phyloP scores from a whole-genome alignment of 23 tunicate species.

The Trididemnum clinides region DNA sequence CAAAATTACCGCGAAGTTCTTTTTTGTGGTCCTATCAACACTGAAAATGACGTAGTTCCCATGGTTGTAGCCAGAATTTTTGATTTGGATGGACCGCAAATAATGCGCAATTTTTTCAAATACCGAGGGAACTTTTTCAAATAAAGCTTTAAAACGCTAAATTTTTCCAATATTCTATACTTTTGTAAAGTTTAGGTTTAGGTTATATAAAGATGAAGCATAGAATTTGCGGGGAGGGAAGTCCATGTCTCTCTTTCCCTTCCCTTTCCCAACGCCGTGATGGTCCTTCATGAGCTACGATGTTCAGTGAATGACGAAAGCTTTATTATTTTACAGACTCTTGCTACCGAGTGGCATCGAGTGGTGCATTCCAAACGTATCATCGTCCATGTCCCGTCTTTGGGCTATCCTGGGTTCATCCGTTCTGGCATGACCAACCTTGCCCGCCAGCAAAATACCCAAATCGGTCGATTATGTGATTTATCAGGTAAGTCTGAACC shows the following conservation, averaged over 20 bases:
- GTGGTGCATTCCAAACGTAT: conserved; percentile 58
- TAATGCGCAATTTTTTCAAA: too few relatives aligned
- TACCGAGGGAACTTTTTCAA: too few relatives aligned
- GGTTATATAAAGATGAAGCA: too few relatives aligned
- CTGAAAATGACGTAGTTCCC: too few relatives aligned
- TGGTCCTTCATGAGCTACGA: background rate
- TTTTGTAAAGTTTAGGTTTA: too few relatives aligned
- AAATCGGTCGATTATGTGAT: conserved; percentile 81
- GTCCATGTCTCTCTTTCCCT: background rate
- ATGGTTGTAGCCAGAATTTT: too few relatives aligned
- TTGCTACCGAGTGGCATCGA: conserved; percentile 72
- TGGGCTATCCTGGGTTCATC: conserved; percentile 65
- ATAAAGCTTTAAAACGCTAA: too few relatives aligned
- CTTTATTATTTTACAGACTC: conserved; percentile 32
- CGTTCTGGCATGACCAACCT: conserved; percentile 60
- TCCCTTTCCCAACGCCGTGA: background rate
- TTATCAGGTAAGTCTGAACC: conserved; percentile 42
- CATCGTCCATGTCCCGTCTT: conserved; percentile 88
- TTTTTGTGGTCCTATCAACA: too few relatives aligned
- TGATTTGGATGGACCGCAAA: too few relatives aligned
- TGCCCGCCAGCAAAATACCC: conserved; percentile 81
- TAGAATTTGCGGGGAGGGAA: too few relatives aligned
- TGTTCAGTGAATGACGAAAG: background rate
- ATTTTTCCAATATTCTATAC: too few relatives aligned
- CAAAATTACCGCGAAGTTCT: too few relatives aligned